Base-by-base conservation (phyloP, 2,113 vertebrate species). In the Steatornis caripensis region DNA sequence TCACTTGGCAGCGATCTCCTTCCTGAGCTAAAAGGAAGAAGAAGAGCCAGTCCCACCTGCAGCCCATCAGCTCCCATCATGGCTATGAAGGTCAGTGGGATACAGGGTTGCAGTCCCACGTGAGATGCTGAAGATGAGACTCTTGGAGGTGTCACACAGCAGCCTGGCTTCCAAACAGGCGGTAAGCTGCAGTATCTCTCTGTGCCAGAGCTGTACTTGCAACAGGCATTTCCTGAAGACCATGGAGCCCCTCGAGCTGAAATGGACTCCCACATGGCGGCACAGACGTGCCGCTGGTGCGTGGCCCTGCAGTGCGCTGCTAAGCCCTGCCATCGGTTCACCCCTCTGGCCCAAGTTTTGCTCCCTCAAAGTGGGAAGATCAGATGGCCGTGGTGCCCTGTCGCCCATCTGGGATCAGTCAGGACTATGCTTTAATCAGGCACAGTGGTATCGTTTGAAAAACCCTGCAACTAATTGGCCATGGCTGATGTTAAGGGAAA, bases 251-350 rank as follows among this genome's bases (percentile, higher is more conserved):
- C 75, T 65, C 0, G 6, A 48, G 27, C 65, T 78, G 36, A 94
- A 94, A 93, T 3, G 11, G 57, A 78, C 6, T 15, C 9, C 7
- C 23, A 27, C 34, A 57, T 0, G 2, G 26, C 2, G 26, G 19
- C n/a, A 36, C 49, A 19, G 53, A 24, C 15, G 32, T 36, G 65
- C 55, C 19, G 17, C 32, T 45, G 29, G 37, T 36, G 10, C 0
- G 0, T 2, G 8, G 36, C 21, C 16, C n/a, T 58, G 37, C 17
- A 26, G 36, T 2, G 1, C 30, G n/a, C 4, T 1, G 3, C 16
- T 34, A 39, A 84, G 20, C 23, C 21, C 34, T 58, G 65, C 13
- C 37, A 10, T 5, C 1, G 1, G 45, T 61, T 66, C 69, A 27
- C 15, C 8, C 34, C 48, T 36, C 34, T 75, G 15, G 37, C 12